Evolutionary conservation across 2,797 vertebrate species (phyloP).

Genomic region (Hemibagrus guttatus): DNA sequence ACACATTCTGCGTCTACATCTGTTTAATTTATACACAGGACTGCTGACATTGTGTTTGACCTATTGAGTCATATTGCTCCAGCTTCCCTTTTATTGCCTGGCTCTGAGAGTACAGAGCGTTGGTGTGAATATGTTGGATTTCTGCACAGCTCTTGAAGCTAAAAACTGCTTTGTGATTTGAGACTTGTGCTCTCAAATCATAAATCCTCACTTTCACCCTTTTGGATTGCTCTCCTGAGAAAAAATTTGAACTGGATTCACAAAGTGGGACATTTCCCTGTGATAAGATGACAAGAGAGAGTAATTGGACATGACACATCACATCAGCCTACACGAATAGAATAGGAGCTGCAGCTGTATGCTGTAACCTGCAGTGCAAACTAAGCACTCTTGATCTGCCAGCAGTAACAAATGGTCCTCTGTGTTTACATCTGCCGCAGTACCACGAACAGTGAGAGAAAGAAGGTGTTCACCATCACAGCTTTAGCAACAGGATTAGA

Average conservation of each 20-base stretch:
- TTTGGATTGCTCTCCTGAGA: slow-evolving; percentile 4
- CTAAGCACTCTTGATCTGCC: slow-evolving; percentile 32
- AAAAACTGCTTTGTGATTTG: background rate
- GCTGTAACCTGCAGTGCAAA: slow-evolving; percentile 46
- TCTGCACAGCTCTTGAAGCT: slow-evolving; percentile 19
- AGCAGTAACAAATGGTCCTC: slow-evolving; percentile 30
- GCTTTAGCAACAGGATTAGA: slow-evolving; percentile 1
- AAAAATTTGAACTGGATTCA: slow-evolving; percentile 6
- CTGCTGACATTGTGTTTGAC: slow-evolving; percentile 40
- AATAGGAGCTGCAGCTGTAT: slow-evolving; percentile 9
- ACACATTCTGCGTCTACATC: slow-evolving; percentile 1
- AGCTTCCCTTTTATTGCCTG: slow-evolving; percentile 22
- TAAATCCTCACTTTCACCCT: slow-evolving; percentile 17
- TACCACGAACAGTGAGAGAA: slow-evolving; percentile 1
- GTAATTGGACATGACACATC: slow-evolving; percentile 23
- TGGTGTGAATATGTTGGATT: slow-evolving; percentile 18
- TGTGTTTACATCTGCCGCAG: slow-evolving; percentile 31
- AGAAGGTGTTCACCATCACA: slow-evolving; percentile 8
- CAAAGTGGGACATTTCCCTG: background rate
- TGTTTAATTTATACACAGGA: slow-evolving; percentile 9
- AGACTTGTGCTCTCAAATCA: background rate
- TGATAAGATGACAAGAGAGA: slow-evolving; percentile 5
- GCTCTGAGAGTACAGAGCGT: background rate
- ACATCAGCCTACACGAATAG: background rate
- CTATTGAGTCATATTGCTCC: slow-evolving; percentile 37